phyloP scores from a whole-genome alignment of 2,113 vertebrate genomes.

The Anhinga anhinga region DNA sequence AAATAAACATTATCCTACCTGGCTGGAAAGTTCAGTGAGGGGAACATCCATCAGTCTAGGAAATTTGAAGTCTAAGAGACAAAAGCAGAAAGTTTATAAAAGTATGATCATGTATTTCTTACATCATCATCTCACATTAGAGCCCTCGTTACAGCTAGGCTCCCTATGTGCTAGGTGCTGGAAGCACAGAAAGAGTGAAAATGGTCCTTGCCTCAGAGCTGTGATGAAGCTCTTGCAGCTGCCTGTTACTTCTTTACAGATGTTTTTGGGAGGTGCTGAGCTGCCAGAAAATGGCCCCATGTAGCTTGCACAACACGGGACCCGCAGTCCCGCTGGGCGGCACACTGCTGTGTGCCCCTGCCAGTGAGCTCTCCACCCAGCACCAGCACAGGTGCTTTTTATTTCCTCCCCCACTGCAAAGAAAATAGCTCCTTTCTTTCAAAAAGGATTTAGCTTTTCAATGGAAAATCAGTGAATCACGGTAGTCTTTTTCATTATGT shows the following conservation, averaged over 20 bases:
- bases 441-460: background rate
- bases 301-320: background rate
- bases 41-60: background rate
- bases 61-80: background rate
- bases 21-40: background rate
- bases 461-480: background rate
- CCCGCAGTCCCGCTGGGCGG: background rate
- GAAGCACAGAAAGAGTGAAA: background rate
- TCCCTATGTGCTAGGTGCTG: background rate
- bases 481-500: background rate
- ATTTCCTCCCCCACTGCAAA: background rate
- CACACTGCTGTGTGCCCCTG: background rate
- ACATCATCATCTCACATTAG: background rate
- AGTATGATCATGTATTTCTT: background rate
- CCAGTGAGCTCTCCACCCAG: background rate
- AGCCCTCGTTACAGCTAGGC: background rate
- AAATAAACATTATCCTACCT: background rate
- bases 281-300: background rate
- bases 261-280: background rate
- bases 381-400: rapidly evolving
- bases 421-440: background rate
- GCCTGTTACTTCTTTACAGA: background rate
- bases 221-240: background rate
- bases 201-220: background rate
- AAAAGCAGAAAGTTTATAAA: background rate